phyloP scores from a whole-genome alignment of 2,888 invertebrate genomes.

The Lutraria lutraria region DNA sequence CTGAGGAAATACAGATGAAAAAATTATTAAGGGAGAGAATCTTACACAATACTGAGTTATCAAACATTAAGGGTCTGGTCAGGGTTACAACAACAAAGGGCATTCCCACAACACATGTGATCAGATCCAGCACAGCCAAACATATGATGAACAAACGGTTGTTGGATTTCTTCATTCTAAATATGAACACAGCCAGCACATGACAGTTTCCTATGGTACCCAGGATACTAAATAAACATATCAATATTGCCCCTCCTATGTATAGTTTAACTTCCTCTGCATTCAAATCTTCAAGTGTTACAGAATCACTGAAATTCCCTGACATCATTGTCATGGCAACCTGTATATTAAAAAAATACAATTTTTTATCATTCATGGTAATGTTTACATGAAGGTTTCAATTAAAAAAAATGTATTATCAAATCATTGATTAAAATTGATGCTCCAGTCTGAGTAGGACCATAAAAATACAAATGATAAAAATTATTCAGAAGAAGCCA shows the following conservation, averaged over 20 bases:
- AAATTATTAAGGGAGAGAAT: constrained; percentile 68
- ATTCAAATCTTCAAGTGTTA: constrained; percentile 68
- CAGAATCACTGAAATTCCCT: not conserved
- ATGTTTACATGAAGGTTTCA: no score
- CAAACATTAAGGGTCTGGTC: constrained; percentile 59
- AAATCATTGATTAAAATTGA: no score
- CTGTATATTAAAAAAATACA: no score
- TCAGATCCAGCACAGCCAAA: constrained; percentile 66
- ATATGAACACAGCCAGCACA: constrained; percentile 65
- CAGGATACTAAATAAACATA: constrained; percentile 56
- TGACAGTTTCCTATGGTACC: constrained; percentile 71
- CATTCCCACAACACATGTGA: constrained; percentile 67
- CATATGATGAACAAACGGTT: constrained; percentile 71
- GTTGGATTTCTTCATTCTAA: constrained; percentile 64
- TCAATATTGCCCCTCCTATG: constrained; percentile 66
- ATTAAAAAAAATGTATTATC: no score
- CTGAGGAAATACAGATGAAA: constrained; percentile 67
- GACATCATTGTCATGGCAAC: not conserved
- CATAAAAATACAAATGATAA: no score
- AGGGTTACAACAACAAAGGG: constrained; percentile 67
- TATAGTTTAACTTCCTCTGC: constrained; percentile 55
- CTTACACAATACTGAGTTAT: constrained; percentile 65
- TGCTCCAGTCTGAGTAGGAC: no score
- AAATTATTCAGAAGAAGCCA: no score
- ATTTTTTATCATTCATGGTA: no score